phyloP scores from a whole-genome alignment of 2,113 vertebrate species.

The Rostratula benghalensis region DNA sequence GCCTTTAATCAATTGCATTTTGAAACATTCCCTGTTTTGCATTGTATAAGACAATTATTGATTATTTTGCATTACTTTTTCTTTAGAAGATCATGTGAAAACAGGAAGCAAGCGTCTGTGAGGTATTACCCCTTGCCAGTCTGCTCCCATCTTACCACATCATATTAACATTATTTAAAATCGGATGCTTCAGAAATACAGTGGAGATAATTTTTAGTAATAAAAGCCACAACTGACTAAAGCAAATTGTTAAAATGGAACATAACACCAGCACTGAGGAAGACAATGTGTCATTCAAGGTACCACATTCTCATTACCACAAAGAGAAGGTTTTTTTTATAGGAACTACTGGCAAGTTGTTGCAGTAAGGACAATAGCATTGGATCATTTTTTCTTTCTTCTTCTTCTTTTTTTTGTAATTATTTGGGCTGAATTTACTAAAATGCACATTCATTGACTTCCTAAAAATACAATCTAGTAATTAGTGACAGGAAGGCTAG shows the following conservation, averaged over 20 bases:
- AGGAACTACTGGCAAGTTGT: background rate
- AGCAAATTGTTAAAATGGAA: background rate
- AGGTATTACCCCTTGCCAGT: background rate
- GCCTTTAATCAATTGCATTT: background rate
- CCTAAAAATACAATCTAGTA: background rate
- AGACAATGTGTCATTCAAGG: background rate
- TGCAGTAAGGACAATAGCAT: background rate
- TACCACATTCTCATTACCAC: background rate
- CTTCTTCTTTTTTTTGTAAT: background rate
- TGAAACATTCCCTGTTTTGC: background rate
- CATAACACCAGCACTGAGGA: background rate
- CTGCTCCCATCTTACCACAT: background rate
- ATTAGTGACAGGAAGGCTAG: background rate
- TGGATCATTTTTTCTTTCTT: background rate
- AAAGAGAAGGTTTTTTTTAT: background rate
- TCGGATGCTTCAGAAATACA: background rate
- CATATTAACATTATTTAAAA: rapidly evolving
- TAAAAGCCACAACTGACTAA: background rate
- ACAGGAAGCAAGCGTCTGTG: background rate
- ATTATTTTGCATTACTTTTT: background rate
- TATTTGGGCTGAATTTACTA: background rate
- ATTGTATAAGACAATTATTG: background rate
- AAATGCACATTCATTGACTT: background rate
- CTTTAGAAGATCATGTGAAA: background rate
- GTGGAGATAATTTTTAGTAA: background rate